These are phyloP conservation scores for Distichodus sexfasciatus DNA, from an alignment of 2,797 vertebrate species.

Conservation along the genomic window DNA sequence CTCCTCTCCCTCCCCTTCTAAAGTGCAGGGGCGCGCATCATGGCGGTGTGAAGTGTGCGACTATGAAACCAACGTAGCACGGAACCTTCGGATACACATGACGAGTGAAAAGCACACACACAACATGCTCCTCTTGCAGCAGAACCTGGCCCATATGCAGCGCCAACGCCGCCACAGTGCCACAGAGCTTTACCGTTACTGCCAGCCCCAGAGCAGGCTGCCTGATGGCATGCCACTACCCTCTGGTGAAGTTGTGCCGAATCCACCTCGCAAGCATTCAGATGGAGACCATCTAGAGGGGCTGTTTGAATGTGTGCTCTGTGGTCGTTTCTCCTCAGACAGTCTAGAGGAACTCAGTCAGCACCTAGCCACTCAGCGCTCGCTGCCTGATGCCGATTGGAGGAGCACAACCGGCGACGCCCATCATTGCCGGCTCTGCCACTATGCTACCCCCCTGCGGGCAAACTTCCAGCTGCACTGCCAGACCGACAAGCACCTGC, in stretches of 20 bases:
- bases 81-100: conserved; percentile 99
- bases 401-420: conserved; percentile 91
- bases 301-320: conserved; percentile 94
- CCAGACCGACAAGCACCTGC: conserved; percentile 95
- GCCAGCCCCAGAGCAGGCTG: conserved; percentile 44
- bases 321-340: conserved; percentile 93
- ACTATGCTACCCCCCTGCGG: conserved; percentile 96
- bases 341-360: conserved; percentile 90
- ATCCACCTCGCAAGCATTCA: conserved; percentile 41
- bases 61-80: conserved; percentile 97
- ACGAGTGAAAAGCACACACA: conserved; percentile 96
- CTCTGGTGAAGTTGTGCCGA: conserved; percentile 19
- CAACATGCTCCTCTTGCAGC: conserved; percentile 95
- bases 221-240: conserved; percentile 25
- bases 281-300: conserved; percentile 54
- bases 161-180: conserved; percentile 53
- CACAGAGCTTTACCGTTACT: conserved; percentile 48
- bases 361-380: conserved; percentile 89
- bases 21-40: conserved; percentile 84
- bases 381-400: conserved; percentile 93
- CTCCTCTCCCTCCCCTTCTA: conserved; percentile 80
- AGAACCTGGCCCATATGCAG: conserved; percentile 90
- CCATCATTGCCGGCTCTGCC: conserved; percentile 93
- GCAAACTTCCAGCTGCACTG: conserved; percentile 99
- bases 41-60: conserved; percentile 99